phyloP scores from a whole-genome alignment of 2,797 vertebrate genomes.

The Ptychadena robeensis region DNA sequence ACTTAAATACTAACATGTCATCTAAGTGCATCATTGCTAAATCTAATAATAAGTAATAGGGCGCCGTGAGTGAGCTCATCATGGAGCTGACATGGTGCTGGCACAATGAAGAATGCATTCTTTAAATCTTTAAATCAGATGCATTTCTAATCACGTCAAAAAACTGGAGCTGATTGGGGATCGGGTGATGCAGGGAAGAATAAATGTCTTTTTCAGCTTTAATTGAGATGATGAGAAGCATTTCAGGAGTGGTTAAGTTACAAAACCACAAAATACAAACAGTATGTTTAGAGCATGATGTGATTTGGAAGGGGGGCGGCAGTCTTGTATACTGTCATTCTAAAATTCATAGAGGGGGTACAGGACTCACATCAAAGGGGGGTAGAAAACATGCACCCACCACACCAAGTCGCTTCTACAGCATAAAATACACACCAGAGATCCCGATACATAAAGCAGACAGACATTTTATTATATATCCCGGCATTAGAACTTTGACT shows the following conservation, averaged over 20 bases:
- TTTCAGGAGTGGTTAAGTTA: slow-evolving; percentile 41
- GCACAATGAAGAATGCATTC: slow-evolving; percentile 14
- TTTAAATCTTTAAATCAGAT: slow-evolving; percentile 44
- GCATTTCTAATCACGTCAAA: slow-evolving; percentile 45
- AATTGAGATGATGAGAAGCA: slow-evolving; percentile 49
- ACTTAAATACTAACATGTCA: slow-evolving; percentile 12
- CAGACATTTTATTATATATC: too few species aligned
- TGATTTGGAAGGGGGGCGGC: slow-evolving; percentile 7
- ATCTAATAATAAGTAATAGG: slow-evolving; percentile 39
- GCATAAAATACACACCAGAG: too few species aligned
- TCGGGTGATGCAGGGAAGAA: slow-evolving; percentile 14
- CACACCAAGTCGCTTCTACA: too few species aligned
- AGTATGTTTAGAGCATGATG: slow-evolving; percentile 42
- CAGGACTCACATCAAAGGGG: background rate
- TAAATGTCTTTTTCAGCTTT: slow-evolving; percentile 13
- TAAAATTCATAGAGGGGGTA: background rate
- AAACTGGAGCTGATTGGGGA: slow-evolving; percentile 36
- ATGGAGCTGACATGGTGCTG: slow-evolving; percentile 23
- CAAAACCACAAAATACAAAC: slow-evolving; percentile 59
- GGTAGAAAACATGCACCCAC: background rate
- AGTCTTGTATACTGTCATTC: slow-evolving; percentile 31
- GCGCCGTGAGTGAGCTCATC: slow-evolving; percentile 1
- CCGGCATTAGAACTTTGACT: too few species aligned
- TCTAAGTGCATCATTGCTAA: slow-evolving; percentile 41
- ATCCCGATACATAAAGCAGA: too few species aligned